phyloP scores from a whole-genome alignment of 2,888 invertebrate species.

The Scaptomyza tumidula region DNA sequence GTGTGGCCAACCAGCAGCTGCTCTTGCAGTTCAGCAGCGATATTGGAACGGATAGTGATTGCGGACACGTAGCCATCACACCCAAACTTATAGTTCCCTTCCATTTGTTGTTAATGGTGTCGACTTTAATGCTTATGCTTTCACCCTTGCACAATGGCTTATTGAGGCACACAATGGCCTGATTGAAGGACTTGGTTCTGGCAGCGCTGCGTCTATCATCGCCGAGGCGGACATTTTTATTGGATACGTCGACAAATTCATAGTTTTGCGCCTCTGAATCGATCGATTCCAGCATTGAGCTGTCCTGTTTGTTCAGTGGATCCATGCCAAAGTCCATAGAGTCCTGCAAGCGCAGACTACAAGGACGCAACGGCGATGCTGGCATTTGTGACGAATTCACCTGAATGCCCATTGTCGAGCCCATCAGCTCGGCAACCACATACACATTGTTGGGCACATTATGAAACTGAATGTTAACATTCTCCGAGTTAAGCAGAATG shows the following conservation, averaged over 20 bases:
- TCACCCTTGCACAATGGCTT: conserved; percentile 89
- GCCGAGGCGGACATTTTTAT: conserved; percentile 90
- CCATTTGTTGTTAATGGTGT: conserved; percentile 90
- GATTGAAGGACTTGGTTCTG: conserved; percentile 93
- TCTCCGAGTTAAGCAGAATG: conserved; percentile 92
- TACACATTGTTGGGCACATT: conserved; percentile 93
- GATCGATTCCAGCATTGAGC: conserved; percentile 84
- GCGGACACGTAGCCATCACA: conserved; percentile 90
- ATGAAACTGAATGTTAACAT: conserved; percentile 90
- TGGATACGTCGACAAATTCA: conserved; percentile 93
- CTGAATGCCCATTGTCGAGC: conserved; percentile 90
- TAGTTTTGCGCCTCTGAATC: conserved; percentile 86
- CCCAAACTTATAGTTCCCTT: conserved; percentile 92
- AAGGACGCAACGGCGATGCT: conserved; percentile 84
- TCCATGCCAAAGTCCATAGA: conserved; percentile 87
- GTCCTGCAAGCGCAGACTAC: conserved; percentile 86
- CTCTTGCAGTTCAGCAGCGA: conserved; percentile 88
- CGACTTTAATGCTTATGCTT: conserved; percentile 90
- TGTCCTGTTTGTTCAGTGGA: conserved; percentile 85
- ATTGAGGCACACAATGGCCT: conserved; percentile 90
- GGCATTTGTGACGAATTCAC: conserved; percentile 88
- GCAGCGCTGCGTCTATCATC: conserved; percentile 88
- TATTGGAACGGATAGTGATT: conserved; percentile 71
- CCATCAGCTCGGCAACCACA: conserved; percentile 93
- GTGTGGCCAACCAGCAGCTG: conserved; percentile 92